Evolutionary conservation across 2,888 invertebrate species (phyloP).

Genomic region (Trichogramma evanescens): DNA sequence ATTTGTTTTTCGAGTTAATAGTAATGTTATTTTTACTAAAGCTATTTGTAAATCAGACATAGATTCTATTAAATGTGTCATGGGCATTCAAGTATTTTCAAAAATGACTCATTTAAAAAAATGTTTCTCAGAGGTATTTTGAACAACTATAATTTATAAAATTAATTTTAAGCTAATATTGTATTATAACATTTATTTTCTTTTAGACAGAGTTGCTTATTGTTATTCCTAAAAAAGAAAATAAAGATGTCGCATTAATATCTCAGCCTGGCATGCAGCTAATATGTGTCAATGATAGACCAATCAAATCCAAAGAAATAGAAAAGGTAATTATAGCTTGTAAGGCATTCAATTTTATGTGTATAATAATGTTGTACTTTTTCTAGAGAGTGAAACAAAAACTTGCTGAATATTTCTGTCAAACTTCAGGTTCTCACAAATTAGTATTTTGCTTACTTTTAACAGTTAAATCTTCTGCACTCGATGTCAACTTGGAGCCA

Average conservation of each 20-base stretch:
- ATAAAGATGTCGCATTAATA: slow-evolving; percentile 26
- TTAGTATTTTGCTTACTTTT: slow-evolving; percentile 49
- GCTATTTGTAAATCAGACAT: slow-evolving; percentile 37
- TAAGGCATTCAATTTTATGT: background rate
- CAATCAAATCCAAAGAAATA: slow-evolving; percentile 50
- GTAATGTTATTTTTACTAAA: slow-evolving; percentile 49
- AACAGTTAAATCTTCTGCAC: slow-evolving; percentile 42
- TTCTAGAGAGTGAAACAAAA: slow-evolving; percentile 47
- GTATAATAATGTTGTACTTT: slow-evolving; percentile 17
- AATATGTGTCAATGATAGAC: slow-evolving; percentile 52
- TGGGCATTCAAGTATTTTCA: slow-evolving; percentile 34
- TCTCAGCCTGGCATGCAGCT: slow-evolving; percentile 32
- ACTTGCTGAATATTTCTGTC: slow-evolving; percentile 40
- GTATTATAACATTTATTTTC: background rate
- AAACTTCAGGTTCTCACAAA: slow-evolving; percentile 41
- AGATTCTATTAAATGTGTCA: slow-evolving; percentile 39
- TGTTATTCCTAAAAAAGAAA: slow-evolving; percentile 41
- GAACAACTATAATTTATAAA: slow-evolving; percentile 6
- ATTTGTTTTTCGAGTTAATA: slow-evolving; percentile 49
- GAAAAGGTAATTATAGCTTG: slow-evolving; percentile 48
- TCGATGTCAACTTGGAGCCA: slow-evolving; percentile 58
- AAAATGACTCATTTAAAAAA: slow-evolving; percentile 34
- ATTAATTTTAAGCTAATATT: background rate
- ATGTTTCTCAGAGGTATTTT: slow-evolving; percentile 27
- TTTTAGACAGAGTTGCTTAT: slow-evolving; percentile 28